Evolutionary conservation across 2,113 vertebrate genomes (phyloP).

Genomic region (Plecturocebus donacophilus): DNA sequence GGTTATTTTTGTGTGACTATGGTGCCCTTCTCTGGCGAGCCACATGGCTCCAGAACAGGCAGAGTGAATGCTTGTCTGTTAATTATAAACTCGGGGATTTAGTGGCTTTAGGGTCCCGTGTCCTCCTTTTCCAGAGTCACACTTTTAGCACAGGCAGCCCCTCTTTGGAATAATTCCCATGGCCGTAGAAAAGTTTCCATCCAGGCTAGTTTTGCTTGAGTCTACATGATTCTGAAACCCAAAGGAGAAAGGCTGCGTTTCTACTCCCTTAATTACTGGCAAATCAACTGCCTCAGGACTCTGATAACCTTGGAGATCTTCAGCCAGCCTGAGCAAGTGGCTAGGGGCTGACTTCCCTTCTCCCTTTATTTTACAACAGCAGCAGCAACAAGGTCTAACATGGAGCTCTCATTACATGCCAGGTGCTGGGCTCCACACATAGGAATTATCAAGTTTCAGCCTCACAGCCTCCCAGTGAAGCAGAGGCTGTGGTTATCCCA

Average conservation of each 20-base stretch:
- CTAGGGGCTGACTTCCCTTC: not conserved
- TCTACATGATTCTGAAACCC: slow-evolving; percentile 50
- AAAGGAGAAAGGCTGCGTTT: slow-evolving; percentile 15
- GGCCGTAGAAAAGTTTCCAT: slow-evolving; percentile 43
- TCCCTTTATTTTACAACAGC: not conserved
- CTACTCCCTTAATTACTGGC: slow-evolving; percentile 15
- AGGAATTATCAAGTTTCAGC: not conserved
- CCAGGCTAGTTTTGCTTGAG: slow-evolving; percentile 39
- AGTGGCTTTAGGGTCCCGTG: slow-evolving; percentile 56
- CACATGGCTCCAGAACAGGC: not conserved
- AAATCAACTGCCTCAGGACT: not conserved
- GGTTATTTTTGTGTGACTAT: slow-evolving; percentile 66
- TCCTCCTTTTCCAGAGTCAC: slow-evolving; percentile 49
- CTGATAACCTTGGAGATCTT: not conserved
- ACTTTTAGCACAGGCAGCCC: not conserved
- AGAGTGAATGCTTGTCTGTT: not conserved
- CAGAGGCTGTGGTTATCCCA: not conserved
- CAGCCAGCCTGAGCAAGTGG: not conserved
- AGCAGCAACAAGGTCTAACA: not conserved
- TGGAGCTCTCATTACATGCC: not conserved
- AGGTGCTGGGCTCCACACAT: not conserved
- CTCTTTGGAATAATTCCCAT: slow-evolving; percentile 58
- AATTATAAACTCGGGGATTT: slow-evolving; percentile 71
- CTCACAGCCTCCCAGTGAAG: not conserved
- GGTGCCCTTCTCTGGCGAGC: slow-evolving; percentile 43